phyloP scores from a whole-genome alignment of 1,140 invertebrate species.

The Thaumetopoea pityocampa region DNA sequence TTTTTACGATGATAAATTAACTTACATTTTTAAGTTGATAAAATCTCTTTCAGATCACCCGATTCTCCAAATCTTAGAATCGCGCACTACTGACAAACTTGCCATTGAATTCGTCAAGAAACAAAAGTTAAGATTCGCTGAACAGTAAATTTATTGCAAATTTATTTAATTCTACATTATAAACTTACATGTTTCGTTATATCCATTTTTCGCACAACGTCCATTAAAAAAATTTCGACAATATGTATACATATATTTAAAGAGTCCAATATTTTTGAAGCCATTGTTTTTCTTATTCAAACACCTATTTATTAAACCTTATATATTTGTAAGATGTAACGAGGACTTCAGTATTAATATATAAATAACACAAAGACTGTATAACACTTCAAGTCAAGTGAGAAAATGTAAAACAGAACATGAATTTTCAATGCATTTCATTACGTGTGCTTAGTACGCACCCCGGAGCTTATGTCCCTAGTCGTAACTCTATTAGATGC shows the following conservation, averaged over 20 bases:
- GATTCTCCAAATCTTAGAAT: slow-evolving; percentile 90
- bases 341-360: slow-evolving; percentile 60
- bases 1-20: too few species aligned
- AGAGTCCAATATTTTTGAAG: slow-evolving; percentile 36
- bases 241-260: slow-evolving; percentile 54
- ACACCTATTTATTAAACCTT: slow-evolving; percentile 23
- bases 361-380: slow-evolving; percentile 68
- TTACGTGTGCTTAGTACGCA: slow-evolving; percentile 58
- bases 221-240: slow-evolving; percentile 65
- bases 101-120: slow-evolving; percentile 94
- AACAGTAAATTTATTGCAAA: slow-evolving; percentile 47
- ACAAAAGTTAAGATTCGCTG: slow-evolving; percentile 83
- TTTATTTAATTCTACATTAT: slow-evolving; percentile 22
- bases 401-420: slow-evolving; percentile 45
- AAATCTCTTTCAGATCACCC: slow-evolving; percentile 80
- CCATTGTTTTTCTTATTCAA: slow-evolving; percentile 18
- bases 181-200: slow-evolving; percentile 17
- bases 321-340: slow-evolving; percentile 34
- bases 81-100: slow-evolving; percentile 87
- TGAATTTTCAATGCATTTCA: slow-evolving; percentile 45
- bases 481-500: slow-evolving; percentile 65
- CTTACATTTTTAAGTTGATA: too few species aligned
- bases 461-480: slow-evolving; percentile 71
- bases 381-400: slow-evolving; percentile 58
- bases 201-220: slow-evolving; percentile 61